Evolutionary conservation across 1,140 invertebrate species (phyloP).

Genomic region (Nymphalis io): DNA sequence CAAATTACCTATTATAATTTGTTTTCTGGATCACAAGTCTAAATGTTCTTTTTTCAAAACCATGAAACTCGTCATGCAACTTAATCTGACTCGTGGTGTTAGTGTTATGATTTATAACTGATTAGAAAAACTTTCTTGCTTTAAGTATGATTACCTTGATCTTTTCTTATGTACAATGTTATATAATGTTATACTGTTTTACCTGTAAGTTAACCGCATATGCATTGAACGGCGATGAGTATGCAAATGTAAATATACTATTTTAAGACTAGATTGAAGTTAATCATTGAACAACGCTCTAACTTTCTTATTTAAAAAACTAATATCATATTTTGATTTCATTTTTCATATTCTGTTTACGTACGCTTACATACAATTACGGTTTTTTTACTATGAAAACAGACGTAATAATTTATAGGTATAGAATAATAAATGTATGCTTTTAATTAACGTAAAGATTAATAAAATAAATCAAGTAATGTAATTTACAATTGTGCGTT

Average conservation of each 20-base stretch:
- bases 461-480: no score
- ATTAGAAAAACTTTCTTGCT: slow-evolving; percentile 34
- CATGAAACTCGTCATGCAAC: background rate
- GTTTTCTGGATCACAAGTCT: background rate
- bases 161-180: slow-evolving; percentile 55
- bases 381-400: no score
- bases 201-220: slow-evolving; percentile 11
- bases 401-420: no score
- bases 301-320: slow-evolving; percentile 38
- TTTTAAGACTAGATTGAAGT: slow-evolving; percentile 73
- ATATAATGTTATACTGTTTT: slow-evolving; percentile 16
- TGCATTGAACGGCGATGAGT: slow-evolving; percentile 10
- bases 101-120: background rate
- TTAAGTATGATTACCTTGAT: slow-evolving; percentile 74
- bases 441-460: no score
- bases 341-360: background rate
- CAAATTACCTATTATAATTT: background rate
- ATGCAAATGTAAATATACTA: slow-evolving; percentile 34
- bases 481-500: no score
- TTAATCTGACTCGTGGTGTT: background rate
- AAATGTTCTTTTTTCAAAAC: no score
- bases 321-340: slow-evolving; percentile 31
- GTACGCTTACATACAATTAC: background rate
- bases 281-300: slow-evolving; percentile 67
- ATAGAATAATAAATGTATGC: no score